Evolutionary conservation across 2,113 vertebrate genomes (phyloP), one percentile per base, ranked within the genome.

Genomic region (Rhinolophus sinicus): DNA sequence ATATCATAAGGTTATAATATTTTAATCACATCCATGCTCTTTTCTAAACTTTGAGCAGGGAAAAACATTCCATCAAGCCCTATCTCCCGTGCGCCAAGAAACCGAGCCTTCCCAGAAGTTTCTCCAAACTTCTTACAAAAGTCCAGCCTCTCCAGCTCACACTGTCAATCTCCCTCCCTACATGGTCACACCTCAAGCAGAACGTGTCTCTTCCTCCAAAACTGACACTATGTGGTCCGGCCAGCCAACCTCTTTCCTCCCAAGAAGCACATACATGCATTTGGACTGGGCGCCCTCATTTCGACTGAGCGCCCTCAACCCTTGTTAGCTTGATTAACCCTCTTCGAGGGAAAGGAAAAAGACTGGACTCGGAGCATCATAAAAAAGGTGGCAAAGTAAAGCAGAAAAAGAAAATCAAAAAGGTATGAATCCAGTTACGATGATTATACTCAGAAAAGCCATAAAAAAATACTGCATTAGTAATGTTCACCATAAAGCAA

Each of bases 1-100:
- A 98, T 98, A 99, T 98, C 98, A 98, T 97, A 97, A 98, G 98
- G 98, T 99, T 99, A 98, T 98, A 98, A 98, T 98, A 98, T 99
- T 99, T 99, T 99, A 99, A 99, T 99, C 98, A 98, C 98, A 98
- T 98, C 97, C 97, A 97, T 76, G 40, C 94, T 93, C 95, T 96
- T 86, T 88, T 92, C 97, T 96, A 98, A 98, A 98, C 97, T 98
- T 97, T 72, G 72, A 98, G 93, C 92, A 91, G 92, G 62, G 77
- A 94, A 87, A 98, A 97, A 96, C 97, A 97, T 96, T 96, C 94
- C 93, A 93, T 60, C 95, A 97, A 35, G 35, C 82, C 56, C 70
- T 52, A 90, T 40, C 18, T 88, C 60, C 64, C 15, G 6, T 11
- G 62, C 0, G 1, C 72, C 93, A 80, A 90, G 82, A 91, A 86